phyloP scores from a whole-genome alignment of 2,797 vertebrate genomes.

The Gallinago stenura region DNA sequence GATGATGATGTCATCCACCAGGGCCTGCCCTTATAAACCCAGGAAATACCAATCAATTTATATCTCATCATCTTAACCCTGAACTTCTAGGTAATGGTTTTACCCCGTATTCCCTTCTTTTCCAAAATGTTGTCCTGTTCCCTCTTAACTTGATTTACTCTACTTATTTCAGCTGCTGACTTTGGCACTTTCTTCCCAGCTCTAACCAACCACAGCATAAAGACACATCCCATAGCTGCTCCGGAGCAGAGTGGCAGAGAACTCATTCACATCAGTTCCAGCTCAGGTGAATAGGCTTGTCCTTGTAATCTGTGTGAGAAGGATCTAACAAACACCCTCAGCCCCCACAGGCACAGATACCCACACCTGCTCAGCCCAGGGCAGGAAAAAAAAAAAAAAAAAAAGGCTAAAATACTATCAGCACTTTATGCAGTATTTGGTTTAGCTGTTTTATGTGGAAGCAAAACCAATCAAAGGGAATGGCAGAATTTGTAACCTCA shows the following conservation, averaged over 20 bases:
- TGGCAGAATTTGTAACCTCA: slow-evolving; percentile 51
- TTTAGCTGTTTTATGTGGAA: slow-evolving; percentile 65
- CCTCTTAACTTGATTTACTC: slow-evolving; percentile 83
- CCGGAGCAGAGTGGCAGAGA: background rate
- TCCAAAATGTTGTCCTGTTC: slow-evolving; percentile 74
- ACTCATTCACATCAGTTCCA: background rate
- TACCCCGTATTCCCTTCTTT: slow-evolving; percentile 46
- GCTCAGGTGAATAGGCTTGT: background rate
- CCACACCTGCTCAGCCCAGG: slow-evolving; percentile 25
- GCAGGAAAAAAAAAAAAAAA: slow-evolving; percentile 10
- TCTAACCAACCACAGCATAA: slow-evolving; percentile 64
- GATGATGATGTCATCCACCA: slow-evolving; percentile 45
- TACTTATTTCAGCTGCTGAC: slow-evolving; percentile 77
- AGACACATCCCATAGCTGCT: slow-evolving; percentile 17
- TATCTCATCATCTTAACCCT: slow-evolving; percentile 73
- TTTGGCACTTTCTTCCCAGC: slow-evolving; percentile 74
- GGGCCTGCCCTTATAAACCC: slow-evolving; percentile 46
- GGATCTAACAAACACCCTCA: background rate
- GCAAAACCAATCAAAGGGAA: slow-evolving; percentile 41
- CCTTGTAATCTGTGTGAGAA: background rate
- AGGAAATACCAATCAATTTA: slow-evolving; percentile 75
- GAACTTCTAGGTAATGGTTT: slow-evolving; percentile 60
- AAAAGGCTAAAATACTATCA: slow-evolving; percentile 40
- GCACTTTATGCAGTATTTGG: slow-evolving; percentile 55
- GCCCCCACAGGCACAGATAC: background rate